Percentiles rank a stretch among this genome's conserved stretches.
phyloP scores from a whole-genome alignment of 2,113 vertebrate genomes.

The Pluvialis apricaria region DNA sequence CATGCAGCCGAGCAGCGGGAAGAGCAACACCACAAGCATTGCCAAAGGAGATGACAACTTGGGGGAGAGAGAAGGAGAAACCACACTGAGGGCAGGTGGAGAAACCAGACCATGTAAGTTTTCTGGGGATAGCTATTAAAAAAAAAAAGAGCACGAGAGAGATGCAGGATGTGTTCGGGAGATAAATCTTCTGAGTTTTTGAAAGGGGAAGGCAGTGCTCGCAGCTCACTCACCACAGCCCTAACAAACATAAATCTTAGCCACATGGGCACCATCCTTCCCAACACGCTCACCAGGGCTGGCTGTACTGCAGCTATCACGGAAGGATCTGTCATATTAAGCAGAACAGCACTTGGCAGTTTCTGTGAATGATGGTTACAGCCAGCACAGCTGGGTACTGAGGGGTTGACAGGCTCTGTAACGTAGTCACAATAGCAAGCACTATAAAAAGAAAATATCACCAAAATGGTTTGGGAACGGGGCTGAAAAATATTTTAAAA shows the following conservation, averaged over 20 bases:
- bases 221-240: constrained; percentile 24
- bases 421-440: background rate
- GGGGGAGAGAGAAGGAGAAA: background rate
- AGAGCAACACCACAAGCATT: background rate
- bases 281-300: background rate
- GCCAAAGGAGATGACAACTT: background rate
- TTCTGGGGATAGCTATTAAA: background rate
- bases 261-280: constrained; percentile 29
- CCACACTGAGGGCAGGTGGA: background rate
- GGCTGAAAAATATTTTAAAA: background rate
- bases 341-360: constrained; percentile 30
- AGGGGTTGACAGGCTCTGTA: constrained; percentile 29
- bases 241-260: constrained; percentile 26
- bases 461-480: background rate
- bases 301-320: background rate
- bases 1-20: constrained; percentile 11
- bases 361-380: constrained; percentile 14
- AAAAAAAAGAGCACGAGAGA: background rate
- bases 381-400: constrained; percentile 52
- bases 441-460: background rate
- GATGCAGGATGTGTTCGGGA: background rate
- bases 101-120: background rate
- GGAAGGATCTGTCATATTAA: constrained; percentile 33
- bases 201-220: background rate
- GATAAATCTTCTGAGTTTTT: constrained; percentile 18